These are phyloP conservation scores for Aptenodytes patagonicus DNA, from an alignment of 2,113 vertebrate genomes.

Conservation along the genomic window DNA sequence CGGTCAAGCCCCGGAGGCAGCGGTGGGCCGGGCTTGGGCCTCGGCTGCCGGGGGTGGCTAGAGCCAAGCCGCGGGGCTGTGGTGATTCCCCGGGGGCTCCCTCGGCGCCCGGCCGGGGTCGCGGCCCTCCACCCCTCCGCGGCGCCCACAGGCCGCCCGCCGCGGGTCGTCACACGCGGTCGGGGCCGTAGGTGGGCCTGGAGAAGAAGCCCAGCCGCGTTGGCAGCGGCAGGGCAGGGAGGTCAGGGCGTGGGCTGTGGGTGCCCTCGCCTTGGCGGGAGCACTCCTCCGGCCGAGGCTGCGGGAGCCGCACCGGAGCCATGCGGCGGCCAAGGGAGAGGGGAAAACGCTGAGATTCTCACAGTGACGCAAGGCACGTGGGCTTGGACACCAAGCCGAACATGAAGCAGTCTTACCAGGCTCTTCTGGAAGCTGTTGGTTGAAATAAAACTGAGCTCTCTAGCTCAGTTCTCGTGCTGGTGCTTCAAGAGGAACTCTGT, in stretches of 20 bases:
- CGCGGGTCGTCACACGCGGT: accelerated
- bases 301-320: accelerated
- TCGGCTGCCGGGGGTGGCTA: not conserved
- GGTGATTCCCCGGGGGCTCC: too few species aligned
- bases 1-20: not conserved
- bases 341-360: not conserved
- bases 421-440: not conserved
- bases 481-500: not conserved
- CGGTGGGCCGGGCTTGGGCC: too few species aligned
- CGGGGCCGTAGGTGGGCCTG: not conserved
- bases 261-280: accelerated
- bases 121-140: not conserved
- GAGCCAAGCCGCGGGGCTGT: not conserved
- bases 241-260: not conserved
- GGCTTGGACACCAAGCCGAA: accelerated
- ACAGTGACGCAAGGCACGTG: accelerated
- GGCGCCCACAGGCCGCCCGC: not conserved
- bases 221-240: not conserved
- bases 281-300: not conserved
- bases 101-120: not conserved
- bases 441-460: not conserved
- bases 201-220: accelerated
- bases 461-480: not conserved
- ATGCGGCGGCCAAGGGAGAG: not conserved
- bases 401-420: accelerated